These are phyloP conservation scores for Cerceris rybyensis DNA, from an alignment of 2,888 invertebrate species.

Conservation along the genomic window DNA sequence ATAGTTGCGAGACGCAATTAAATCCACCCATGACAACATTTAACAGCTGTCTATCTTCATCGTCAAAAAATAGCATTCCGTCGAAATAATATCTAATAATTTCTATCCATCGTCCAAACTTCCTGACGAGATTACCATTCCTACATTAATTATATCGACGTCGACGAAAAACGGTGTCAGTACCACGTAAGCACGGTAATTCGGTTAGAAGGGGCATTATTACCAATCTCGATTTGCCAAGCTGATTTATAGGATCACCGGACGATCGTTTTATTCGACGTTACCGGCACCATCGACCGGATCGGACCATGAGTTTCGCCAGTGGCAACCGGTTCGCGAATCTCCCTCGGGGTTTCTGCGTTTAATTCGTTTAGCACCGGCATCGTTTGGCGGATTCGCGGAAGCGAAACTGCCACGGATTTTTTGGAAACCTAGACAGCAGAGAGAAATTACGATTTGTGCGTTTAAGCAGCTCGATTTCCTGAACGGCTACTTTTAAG, in stretches of 20 bases:
- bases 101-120: not conserved
- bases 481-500: no score
- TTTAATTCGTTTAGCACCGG: constrained; percentile 37
- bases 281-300: not conserved
- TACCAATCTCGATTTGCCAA: constrained; percentile 50
- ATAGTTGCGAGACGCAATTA: no score
- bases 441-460: not conserved
- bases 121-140: not conserved
- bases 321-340: not conserved
- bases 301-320: not conserved
- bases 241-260: constrained; percentile 45
- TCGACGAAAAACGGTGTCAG: constrained; percentile 20
- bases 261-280: constrained; percentile 36
- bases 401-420: not conserved
- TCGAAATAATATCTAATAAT: not conserved
- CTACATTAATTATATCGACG: constrained; percentile 17
- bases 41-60: no score
- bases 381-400: constrained; percentile 12
- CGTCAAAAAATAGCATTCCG: not conserved
- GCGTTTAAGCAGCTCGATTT: no score
- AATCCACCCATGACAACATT: no score
- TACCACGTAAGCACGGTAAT: constrained; percentile 40
- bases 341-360: constrained; percentile 19
- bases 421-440: not conserved
- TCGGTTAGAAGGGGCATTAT: constrained; percentile 56